Evolutionary conservation across 2,888 invertebrate genomes (phyloP), one percentile per base, ranked within the genome.

Genomic region (Tenthredo distinguenda): DNA sequence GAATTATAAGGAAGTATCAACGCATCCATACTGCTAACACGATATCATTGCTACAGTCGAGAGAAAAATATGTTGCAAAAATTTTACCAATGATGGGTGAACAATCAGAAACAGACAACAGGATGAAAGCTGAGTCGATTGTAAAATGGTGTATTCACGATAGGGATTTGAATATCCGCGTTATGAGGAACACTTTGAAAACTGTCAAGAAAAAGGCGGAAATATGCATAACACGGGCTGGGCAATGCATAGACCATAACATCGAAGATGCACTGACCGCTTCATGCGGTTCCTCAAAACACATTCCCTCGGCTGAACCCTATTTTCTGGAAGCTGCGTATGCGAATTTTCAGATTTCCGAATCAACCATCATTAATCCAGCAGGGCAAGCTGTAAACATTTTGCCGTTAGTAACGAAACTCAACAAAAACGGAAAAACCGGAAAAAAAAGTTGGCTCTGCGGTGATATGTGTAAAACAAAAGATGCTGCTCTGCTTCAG

Each of bases 271-370:
- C 7, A 65, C 31, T 88, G 12, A 68, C 31, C 7, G 58, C 85
- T 84, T 37, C 87, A 15, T 87, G 87, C 72, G 86, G 85, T 26
- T 0, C 1, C 34, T 79, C 85, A 40, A 84, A 77, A 26, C 88
- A 88, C 84, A 86, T 21, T 47, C 40, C 86, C n/a, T 76, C 86
- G 9, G 43, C 86, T 3, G 87, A 88, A 77, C 34, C 83, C 58
- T 87, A 85, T 74, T 88, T 86, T 83, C 12, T 71, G 72, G 86
- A 87, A 85, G 74, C 86, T 18, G 85, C 77, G 68, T 87, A 87
- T 68, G 31, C 79, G 37, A 84, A 74, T n/a, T 26, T 85, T 21
- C 43, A 76, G 34, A 40, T 77, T 26, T 50, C 85, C n/a, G 79
- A 86, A 34, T 31, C 86, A 9, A 87, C 86, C 43, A 34, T 83